Base-by-base conservation (phyloP, 23 tunicate species). In the Styela plicata region DNA sequence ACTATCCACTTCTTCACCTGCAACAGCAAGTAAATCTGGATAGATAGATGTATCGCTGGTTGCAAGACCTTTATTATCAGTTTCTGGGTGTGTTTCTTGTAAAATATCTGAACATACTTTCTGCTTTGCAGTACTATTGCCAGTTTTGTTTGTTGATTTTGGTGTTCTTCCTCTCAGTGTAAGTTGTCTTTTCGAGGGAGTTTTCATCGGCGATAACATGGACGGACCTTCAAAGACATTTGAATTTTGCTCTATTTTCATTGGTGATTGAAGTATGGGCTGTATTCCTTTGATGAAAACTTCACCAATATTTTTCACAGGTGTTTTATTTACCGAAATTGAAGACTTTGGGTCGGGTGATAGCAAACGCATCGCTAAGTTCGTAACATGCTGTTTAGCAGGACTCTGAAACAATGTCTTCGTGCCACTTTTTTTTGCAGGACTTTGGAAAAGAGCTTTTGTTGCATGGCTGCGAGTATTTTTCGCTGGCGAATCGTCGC, bases 401-500 rank as follows among this genome's bases (percentile, higher is more conserved):
- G 57, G 57, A 13, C 57, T 44, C 13, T 13, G 57, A 44, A 44
- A 44, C 13, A 44, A 44, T 44, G 57, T 13, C 57, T 7, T 44
- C 13, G 57, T 44, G 10, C 57, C 57, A 7, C 13, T 44, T 44
- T 44, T 13, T 44, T 67, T 67, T 24, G 16, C 31, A 67, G 71
- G 71, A 67, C 2, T 67, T 17, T 25, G 71, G 22, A 67, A 67
- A 67, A 67, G 71, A 25, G 71, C 71, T 67, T 67, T 67, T 1
- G 71, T 67, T 18, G 71, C 71, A 25, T 67, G 71, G 22, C 71
- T 67, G 19, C 71, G 30, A 13, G 71, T 67, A 29, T 67, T 67
- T 67, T 67, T 67, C 16, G 71, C 71, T 18, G 71, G 71, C 22
- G 71, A 67, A 22, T 67, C 71, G 16, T 67, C 71, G 24, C 71